These are phyloP conservation scores for Camponotus floridanus DNA, from an alignment of 1,140 invertebrate genomes.

Conservation along the genomic window DNA sequence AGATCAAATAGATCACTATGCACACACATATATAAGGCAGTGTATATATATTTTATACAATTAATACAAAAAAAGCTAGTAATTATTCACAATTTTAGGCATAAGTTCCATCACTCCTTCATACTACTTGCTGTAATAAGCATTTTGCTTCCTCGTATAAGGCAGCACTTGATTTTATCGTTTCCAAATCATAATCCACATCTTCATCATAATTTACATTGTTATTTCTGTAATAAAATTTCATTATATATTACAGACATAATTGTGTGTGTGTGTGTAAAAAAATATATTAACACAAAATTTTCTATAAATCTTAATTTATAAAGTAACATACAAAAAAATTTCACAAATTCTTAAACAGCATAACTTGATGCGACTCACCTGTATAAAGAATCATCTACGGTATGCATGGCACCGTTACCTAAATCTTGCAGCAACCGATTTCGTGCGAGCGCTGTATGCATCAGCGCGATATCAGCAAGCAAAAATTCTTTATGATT, in stretches of 20 bases:
- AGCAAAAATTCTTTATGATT: slow-evolving; percentile 78
- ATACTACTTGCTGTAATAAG: slow-evolving; percentile 78
- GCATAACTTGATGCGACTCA: slow-evolving; percentile 60
- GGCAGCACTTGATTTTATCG: slow-evolving; percentile 80
- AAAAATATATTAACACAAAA: neutral
- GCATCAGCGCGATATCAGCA: slow-evolving; percentile 81
- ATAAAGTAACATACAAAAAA: slow-evolving; percentile 18
- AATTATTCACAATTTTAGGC: slow-evolving; percentile 1
- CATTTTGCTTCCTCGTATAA: slow-evolving; percentile 83
- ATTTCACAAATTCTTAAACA: neutral
- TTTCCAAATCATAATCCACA: slow-evolving; percentile 77
- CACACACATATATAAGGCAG: neutral
- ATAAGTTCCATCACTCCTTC: slow-evolving; percentile 37
- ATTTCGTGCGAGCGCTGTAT: slow-evolving; percentile 79
- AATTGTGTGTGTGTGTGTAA: neutral
- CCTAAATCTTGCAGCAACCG: slow-evolving; percentile 74
- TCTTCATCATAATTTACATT: slow-evolving; percentile 75
- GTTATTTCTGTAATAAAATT: slow-evolving; percentile 72
- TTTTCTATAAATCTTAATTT: neutral
- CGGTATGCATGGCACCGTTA: slow-evolving; percentile 70
- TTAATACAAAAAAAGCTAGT: slow-evolving; percentile 12
- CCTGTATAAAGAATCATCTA: slow-evolving; percentile 81
- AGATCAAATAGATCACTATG: neutral
- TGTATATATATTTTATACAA: slow-evolving; percentile 8
- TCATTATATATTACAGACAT: neutral